Percentiles rank a stretch among this genome's conserved stretches.
Conservation (phyloP, 2,113 vertebrate genomes). For the Chunga burmeisteri region DNA sequence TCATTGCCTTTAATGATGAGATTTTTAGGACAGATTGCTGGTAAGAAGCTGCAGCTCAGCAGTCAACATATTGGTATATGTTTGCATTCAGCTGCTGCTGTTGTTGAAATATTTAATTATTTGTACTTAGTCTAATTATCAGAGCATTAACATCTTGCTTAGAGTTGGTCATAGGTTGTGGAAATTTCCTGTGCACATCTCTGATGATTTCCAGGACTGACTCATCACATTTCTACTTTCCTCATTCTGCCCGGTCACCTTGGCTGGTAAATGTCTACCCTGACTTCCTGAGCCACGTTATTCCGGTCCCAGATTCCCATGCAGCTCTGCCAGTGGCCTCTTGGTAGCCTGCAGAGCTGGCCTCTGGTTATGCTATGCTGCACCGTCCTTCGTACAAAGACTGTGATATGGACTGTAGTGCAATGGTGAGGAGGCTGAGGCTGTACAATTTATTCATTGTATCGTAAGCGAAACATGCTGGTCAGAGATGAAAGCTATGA, state of each 20-base stretch:
- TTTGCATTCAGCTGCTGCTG: neutral
- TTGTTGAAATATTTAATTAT: neutral
- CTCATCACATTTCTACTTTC: neutral
- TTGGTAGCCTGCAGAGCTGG: neutral
- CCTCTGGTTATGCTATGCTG: neutral
- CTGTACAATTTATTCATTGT: fast-evolving
- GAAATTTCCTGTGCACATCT: neutral
- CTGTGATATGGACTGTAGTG: fast-evolving
- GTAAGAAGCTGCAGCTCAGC: neutral
- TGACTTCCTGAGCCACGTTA: neutral
- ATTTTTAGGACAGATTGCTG: neutral
- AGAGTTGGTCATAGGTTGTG: neutral
- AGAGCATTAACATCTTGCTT: neutral
- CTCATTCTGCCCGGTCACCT: neutral
- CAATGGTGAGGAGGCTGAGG: neutral
- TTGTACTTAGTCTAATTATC: neutral
- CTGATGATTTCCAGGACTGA: neutral
- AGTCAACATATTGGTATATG: neutral
- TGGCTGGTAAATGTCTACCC: neutral
- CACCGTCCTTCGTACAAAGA: neutral
- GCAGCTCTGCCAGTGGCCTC: neutral
- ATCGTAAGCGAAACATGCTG: neutral
- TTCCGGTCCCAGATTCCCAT: neutral
- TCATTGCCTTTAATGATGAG: neutral
- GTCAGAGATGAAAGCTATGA: neutral